Base-by-base conservation (phyloP, 2,888 invertebrate species). In the Cistogaster globosa region DNA sequence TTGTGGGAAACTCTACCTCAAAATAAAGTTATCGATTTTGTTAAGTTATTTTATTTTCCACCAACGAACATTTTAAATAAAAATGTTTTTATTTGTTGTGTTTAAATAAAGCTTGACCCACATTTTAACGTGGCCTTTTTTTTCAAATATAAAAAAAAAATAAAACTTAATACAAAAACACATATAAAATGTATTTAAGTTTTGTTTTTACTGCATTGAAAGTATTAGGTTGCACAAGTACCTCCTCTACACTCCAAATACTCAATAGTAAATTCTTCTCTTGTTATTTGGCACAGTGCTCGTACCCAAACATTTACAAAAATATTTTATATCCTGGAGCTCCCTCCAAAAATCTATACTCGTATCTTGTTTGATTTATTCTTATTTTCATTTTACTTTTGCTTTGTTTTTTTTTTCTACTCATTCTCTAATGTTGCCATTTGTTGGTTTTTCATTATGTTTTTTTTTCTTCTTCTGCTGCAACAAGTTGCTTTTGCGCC, bases 61-160 rank as follows among this genome's bases (percentile, higher is more conserved):
- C 22, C 76, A 72, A 60, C 72, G 68, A 80, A 72, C 67, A 77
- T 62, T 72, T 69, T 80, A 53, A 76, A 60, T 71, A 53, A 75
- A 82, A 85, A 65, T 74, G 58, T 72, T 65, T 72, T 65, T 63
- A 72, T 72, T 71, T 79, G 38, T 72, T 71, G 42, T 22, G 53
- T 32, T 78, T 74, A 76, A 75, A 72, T 62, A 71, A 74, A 76
- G 76, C 51, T 82, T 85, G 85, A 85, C 85, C 85, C 82, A 85
- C 82, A 76, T 82, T 82, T 55, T 26, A 71, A 76, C 58, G 81
- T 76, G 75, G 81, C 53, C n/a, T 81, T 76, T 76, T 38, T 55
- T 45, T 55, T 38, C 5, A 75, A 68, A 62, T 18, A 32, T 32
- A 58, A 71, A 53, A 55, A 18, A 51, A 36, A 12, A 2, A 45